Evolutionary conservation across 2,888 invertebrate genomes (phyloP), one percentile per base, ranked within the genome.

Genomic region (Bombylius major): DNA sequence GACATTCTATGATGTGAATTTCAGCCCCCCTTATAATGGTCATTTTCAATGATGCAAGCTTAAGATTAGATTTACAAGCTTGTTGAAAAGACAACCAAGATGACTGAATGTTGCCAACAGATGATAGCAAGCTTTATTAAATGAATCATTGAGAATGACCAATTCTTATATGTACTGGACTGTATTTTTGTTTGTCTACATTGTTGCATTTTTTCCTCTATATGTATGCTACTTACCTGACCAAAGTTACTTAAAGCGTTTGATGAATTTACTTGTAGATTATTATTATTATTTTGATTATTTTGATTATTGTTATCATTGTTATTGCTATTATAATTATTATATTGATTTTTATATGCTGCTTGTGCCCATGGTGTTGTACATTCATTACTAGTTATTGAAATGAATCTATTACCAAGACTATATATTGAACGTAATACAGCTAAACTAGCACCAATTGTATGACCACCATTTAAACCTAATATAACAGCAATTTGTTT

Each of bases 391-490:
- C 83, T 82, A 1, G 84, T 83, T 12, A 85, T 69, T 3, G 84
- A 83, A 69, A 85, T 78, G 64, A 83, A 79, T 39, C 84, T 75
- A 14, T 81, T 82, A 9, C 84, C 84, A 6, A 84, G 70, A 53
- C 80, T 74, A 68, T 83, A 82, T 66, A 83, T 81, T 65, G 82
- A 82, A 14, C 84, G 73, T 6, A 85, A 73, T 4, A 82, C 81
- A 3, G 81, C 82, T 64, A 85, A 75, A 56, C 83, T 83, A 55
- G 82, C 81, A 58, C 83, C 84, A 49, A 85, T 77, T 14, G 81
- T 78, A 68, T 85, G 84, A 1, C 84, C 84, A 8, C 84, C 84
- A 62, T 83, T 82, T 42, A 85, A 75, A 5, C 74, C 84, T 54
- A 84, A 76, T 48, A 85, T 68, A 60, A 82, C 81, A 1, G 80